Percentiles rank a stretch among this genome's conserved stretches.
Conservation (phyloP, 2,113 vertebrate genomes). For the Orientallactaga bullata region DNA sequence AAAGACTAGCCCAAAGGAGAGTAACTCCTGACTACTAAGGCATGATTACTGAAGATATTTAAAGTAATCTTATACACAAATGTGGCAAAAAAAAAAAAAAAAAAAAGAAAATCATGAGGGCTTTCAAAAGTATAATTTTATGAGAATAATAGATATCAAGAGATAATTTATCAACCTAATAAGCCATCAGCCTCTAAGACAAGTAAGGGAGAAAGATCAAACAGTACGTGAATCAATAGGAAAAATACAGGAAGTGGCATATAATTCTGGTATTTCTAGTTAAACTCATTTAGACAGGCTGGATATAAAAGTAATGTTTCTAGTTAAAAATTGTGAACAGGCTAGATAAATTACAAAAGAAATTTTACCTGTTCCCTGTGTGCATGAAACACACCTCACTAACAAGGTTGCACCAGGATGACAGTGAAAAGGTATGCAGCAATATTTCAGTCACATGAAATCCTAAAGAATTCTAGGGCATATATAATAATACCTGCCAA, state of each 20-base stretch:
- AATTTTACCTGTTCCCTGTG: too few species aligned
- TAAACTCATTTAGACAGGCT: too few species aligned
- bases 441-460: too few species aligned
- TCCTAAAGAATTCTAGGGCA: too few species aligned
- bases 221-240: not conserved
- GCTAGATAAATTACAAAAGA: too few species aligned
- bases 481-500: too few species aligned
- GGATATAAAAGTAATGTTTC: too few species aligned
- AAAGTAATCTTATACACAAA: not conserved
- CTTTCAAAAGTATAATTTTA: not conserved
- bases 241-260: not conserved
- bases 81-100: not conserved
- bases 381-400: too few species aligned
- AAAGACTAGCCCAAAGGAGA: not conserved
- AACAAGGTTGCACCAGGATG: too few species aligned
- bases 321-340: too few species aligned
- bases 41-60: not conserved
- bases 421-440: too few species aligned
- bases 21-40: not conserved
- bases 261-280: not conserved
- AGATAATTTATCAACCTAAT: not conserved
- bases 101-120: not conserved
- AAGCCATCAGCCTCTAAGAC: not conserved
- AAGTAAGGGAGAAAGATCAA: not conserved
- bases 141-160: not conserved